Percentiles rank a stretch among this genome's conserved stretches.
Evolutionary conservation across 2,797 vertebrate genomes (phyloP).

Genomic region (Pelobates cultripes): DNA sequence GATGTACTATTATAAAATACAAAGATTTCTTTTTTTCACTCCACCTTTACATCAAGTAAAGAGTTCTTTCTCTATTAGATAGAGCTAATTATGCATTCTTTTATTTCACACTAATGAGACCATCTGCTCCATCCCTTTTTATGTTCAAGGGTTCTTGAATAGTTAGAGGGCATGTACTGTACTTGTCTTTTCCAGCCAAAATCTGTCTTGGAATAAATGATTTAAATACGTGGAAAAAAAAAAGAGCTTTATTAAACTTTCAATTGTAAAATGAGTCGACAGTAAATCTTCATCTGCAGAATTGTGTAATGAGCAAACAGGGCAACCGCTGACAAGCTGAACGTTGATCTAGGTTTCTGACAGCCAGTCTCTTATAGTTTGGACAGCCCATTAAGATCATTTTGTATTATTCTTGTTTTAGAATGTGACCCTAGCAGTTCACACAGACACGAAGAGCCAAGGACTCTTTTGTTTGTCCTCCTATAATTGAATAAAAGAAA

Average conservation of each 20-base stretch:
- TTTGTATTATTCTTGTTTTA: too few relatives aligned
- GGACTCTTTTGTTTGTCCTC: too few relatives aligned
- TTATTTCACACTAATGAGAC: conserved; percentile 26
- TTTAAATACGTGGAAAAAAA: not conserved
- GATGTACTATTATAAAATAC: not conserved
- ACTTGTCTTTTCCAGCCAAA: not conserved
- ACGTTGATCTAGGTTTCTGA: too few relatives aligned
- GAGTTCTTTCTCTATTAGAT: conserved; percentile 11
- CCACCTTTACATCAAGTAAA: conserved; percentile 7
- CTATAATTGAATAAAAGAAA: too few relatives aligned
- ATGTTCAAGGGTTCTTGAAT: conserved; percentile 29
- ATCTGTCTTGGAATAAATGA: not conserved
- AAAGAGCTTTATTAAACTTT: not conserved
- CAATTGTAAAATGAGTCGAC: not conserved
- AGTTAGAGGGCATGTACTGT: not conserved
- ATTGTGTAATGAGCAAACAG: too few relatives aligned
- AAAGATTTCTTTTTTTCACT: not conserved
- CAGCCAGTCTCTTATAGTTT: too few relatives aligned
- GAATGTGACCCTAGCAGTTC: too few relatives aligned
- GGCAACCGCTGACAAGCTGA: too few relatives aligned
- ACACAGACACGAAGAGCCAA: too few relatives aligned
- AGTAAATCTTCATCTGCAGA: too few relatives aligned
- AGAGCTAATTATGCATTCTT: conserved; percentile 26
- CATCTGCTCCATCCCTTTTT: conserved; percentile 23
- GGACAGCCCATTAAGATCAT: too few relatives aligned